Evolutionary conservation across 2,797 vertebrate species (phyloP).

Genomic region (Tiaroga cobitis): DNA sequence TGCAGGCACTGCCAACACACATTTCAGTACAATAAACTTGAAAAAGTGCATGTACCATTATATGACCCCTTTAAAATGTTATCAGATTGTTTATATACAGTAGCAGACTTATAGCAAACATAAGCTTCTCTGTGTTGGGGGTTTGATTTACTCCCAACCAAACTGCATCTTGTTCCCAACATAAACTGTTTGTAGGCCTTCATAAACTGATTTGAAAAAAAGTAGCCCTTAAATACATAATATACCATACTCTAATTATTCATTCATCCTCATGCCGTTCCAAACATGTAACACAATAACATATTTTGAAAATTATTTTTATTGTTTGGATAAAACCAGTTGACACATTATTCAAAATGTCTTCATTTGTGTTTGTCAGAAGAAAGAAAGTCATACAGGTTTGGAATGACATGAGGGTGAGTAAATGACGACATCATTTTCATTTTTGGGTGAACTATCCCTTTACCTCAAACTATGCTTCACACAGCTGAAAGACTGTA

Average conservation of each 20-base stretch:
- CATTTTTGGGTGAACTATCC: neutral
- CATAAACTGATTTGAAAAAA: neutral
- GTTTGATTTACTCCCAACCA: neutral
- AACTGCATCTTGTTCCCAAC: neutral
- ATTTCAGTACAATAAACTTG: too few species aligned
- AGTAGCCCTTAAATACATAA: neutral
- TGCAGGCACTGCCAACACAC: too few species aligned
- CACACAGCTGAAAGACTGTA: slow-evolving; percentile 77
- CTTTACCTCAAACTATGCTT: neutral
- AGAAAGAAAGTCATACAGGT: neutral
- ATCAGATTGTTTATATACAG: neutral
- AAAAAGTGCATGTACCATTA: too few species aligned
- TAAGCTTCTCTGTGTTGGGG: neutral
- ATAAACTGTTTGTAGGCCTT: neutral
- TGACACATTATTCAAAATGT: neutral
- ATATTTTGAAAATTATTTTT: neutral
- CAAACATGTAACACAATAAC: neutral
- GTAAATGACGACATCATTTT: neutral
- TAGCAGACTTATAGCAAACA: neutral
- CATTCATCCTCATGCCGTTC: neutral
- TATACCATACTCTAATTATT: neutral
- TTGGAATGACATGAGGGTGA: neutral
- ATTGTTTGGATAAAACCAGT: neutral
- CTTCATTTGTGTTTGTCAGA: neutral
- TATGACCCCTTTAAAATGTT: too few species aligned